Base-by-base conservation (phyloP, 1,140 invertebrate genomes). In the Leptonema lineaticorne region DNA sequence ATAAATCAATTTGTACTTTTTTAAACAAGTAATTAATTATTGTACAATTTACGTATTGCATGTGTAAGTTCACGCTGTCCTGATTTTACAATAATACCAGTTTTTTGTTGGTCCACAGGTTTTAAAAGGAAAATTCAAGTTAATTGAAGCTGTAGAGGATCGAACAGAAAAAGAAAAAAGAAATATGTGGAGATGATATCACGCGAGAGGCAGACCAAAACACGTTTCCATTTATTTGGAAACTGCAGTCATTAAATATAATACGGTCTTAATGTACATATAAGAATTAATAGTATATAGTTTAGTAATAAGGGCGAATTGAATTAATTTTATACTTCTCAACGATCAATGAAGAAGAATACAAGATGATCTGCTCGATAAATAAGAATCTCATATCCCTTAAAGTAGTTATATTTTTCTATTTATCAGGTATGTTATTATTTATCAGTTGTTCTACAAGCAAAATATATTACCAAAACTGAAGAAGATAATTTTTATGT, bases 371-470 rank as follows among this genome's bases (percentile, higher is more conserved):
- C 9, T 26, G 29, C 59, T 71, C 75, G 28, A 74, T 79, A 50
- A 83, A 83, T 69, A 80, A 79, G 72, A 83, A 82, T 69, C 76
- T 83, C 20, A 78, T 81, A 64, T 79, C 81, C 67, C 75, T 83
- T 50, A 82, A 82, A 79, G 81, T 79, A 70, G 80, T 83, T 16
- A 78, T 82, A 63, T 82, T 83, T 75, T 79, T 78, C 71, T 83
- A 81, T 74, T 76, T 83, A 28, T 76, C 80, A 68, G 81, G 81
- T 82, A 74, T 76, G 70, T 74, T 62, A 6, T 2, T 28, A 59
- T 11, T 11, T 16, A 11, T 33, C 30, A n/a, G 30, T 33, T 33
- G 11, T 14, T 41, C 11, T 41, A 41, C 16, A 28, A 28, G 16
- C 9, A 22, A 2, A 26, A 59, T 16, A 29, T 14, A 5, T n/a